Percentiles rank a stretch among this genome's conserved stretches.
These are phyloP conservation scores for Prionailurus bengalensis DNA, from an alignment of 2,113 vertebrate species.

Conservation along the genomic window DNA sequence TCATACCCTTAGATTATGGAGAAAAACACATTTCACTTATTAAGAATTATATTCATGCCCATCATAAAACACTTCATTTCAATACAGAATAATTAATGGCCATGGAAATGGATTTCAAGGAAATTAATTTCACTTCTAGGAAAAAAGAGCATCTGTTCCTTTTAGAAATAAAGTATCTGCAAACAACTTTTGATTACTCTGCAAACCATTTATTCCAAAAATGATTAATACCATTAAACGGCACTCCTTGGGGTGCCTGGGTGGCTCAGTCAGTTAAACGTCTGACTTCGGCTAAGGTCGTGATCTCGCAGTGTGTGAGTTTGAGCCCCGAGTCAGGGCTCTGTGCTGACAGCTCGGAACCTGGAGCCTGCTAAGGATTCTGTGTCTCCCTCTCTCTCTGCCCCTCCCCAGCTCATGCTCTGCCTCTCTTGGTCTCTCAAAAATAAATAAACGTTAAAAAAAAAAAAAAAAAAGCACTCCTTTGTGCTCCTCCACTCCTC, in stretches of 20 bases:
- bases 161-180: constrained; percentile 29
- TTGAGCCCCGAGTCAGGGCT: too few species aligned
- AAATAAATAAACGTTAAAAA: too few species aligned
- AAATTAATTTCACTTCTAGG: neutral
- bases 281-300: too few species aligned
- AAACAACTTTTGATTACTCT: neutral
- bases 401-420: too few species aligned
- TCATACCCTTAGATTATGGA: neutral
- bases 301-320: too few species aligned
- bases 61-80: constrained; percentile 32
- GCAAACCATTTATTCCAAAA: neutral
- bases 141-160: neutral
- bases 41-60: neutral
- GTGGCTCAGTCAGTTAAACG: too few species aligned
- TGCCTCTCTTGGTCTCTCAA: too few species aligned
- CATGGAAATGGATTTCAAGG: constrained; percentile 15
- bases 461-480: neutral
- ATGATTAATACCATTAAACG: neutral
- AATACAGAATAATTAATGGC: neutral
- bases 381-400: too few species aligned
- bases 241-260: too few species aligned
- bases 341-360: too few species aligned
- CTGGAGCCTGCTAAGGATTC: too few species aligned
- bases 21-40: neutral
- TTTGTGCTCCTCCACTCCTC: neutral